A percentile compares a stretch with the other conserved stretches of the same genome.
Evolutionary conservation across 2,888 invertebrate genomes (phyloP).

Genomic region (Eustalomyia histrio): DNA sequence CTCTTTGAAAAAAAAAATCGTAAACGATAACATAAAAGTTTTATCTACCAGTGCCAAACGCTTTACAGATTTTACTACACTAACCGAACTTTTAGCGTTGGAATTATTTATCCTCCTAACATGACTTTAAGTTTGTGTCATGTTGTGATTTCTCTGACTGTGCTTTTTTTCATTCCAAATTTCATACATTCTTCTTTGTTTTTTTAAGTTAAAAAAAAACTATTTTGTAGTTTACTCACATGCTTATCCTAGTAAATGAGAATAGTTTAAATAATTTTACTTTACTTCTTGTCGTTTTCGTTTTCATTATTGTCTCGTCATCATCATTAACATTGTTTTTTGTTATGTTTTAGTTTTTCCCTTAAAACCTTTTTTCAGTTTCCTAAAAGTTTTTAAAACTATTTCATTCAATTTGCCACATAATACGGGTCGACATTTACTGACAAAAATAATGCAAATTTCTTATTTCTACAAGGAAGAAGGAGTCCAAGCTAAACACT

Average conservation of each 20-base stretch:
- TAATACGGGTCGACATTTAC: constrained; percentile 54
- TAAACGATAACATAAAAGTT: too few species aligned
- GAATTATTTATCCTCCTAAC: too few species aligned
- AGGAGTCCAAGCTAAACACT: too few species aligned
- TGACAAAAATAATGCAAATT: constrained; percentile 5
- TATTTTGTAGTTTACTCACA: constrained; percentile 22
- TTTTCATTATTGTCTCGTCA: constrained; percentile 16
- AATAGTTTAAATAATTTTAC: constrained; percentile 44
- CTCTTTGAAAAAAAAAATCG: too few species aligned
- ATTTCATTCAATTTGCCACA: constrained; percentile 47
- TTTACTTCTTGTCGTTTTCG: background rate
- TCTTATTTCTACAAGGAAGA: too few species aligned
- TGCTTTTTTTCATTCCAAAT: background rate
- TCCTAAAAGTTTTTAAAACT: constrained; percentile 27
- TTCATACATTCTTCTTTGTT: background rate
- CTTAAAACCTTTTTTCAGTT: background rate
- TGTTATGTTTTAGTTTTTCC: background rate
- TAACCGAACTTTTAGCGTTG: too few species aligned
- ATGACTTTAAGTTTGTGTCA: too few species aligned
- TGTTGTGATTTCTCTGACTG: constrained; percentile 2
- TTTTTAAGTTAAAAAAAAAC: background rate
- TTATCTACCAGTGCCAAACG: too few species aligned
- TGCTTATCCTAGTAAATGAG: constrained; percentile 1
- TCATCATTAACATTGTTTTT: constrained; percentile 33
- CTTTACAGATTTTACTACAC: too few species aligned